Evolutionary conservation across 1,140 invertebrate genomes (phyloP).

Genomic region (Plectus sambesii): DNA sequence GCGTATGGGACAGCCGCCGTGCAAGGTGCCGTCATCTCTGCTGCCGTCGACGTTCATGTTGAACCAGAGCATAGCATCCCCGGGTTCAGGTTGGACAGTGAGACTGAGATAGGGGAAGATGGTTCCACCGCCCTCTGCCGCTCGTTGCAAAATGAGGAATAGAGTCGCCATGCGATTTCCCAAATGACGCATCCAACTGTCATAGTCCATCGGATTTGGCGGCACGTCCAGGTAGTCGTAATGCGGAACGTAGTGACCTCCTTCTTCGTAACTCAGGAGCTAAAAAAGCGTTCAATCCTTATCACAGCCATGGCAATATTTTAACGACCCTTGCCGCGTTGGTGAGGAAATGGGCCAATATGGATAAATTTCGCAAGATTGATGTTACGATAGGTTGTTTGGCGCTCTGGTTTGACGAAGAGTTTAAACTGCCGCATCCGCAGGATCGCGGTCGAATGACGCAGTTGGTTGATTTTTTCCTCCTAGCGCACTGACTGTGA

Average conservation of each 20-base stretch:
- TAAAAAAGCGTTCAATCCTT: slow-evolving; percentile 16
- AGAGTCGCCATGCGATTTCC: slow-evolving; percentile 30
- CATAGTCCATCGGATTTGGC: slow-evolving; percentile 25
- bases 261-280: slow-evolving; percentile 16
- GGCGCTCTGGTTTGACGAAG: too few relatives aligned
- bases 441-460: too few relatives aligned
- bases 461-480: too few relatives aligned
- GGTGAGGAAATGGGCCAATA: neutral
- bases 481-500: too few relatives aligned
- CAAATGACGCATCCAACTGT: slow-evolving; percentile 30
- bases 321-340: slow-evolving; percentile 3
- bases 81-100: slow-evolving; percentile 24
- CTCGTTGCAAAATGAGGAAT: slow-evolving; percentile 24
- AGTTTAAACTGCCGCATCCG: too few relatives aligned
- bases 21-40: slow-evolving; percentile 26
- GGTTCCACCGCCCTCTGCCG: slow-evolving; percentile 23
- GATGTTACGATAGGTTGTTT: slow-evolving; percentile 29
- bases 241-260: slow-evolving; percentile 29
- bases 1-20: too few relatives aligned
- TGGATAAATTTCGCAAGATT: slow-evolving; percentile 7
- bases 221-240: slow-evolving; percentile 28
- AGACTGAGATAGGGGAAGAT: slow-evolving; percentile 24
- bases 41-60: slow-evolving; percentile 31
- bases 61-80: slow-evolving; percentile 29
- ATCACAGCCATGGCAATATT: neutral